Evolutionary conservation across 2,888 invertebrate species (phyloP), one percentile per base, ranked within the genome.

Genomic region (Phymatocera aterrima): DNA sequence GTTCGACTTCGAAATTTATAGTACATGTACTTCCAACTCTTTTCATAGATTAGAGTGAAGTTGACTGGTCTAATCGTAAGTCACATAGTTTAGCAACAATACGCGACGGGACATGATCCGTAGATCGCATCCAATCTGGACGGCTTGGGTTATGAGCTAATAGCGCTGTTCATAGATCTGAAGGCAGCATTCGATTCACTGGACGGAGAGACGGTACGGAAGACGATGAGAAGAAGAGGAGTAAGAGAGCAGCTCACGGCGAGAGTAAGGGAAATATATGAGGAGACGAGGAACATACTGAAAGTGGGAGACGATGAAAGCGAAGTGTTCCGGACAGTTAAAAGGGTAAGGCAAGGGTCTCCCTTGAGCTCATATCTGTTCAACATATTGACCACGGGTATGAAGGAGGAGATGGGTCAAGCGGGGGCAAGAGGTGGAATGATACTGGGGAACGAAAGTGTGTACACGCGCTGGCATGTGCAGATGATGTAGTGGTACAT

Each of bases 101-200:
- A n/a, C n/a, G n/a, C n/a, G n/a, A n/a, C n/a, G n/a, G n/a, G n/a
- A n/a, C n/a, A n/a, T n/a, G n/a, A n/a, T n/a, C n/a, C n/a, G n/a
- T n/a, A n/a, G n/a, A n/a, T n/a, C n/a, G n/a, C n/a, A n/a, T n/a
- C n/a, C n/a, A n/a, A n/a, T n/a, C n/a, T n/a, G n/a, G n/a, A n/a
- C n/a, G n/a, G n/a, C n/a, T n/a, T n/a, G n/a, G n/a, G n/a, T n/a
- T n/a, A n/a, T n/a, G n/a, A n/a, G n/a, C n/a, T n/a, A n/a, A n/a
- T n/a, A n/a, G n/a, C n/a, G n/a, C n/a, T n/a, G 8, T 80, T 78
- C n/a, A 24, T 81, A 18, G 81, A 81, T 18, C 21, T 81, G 0
- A 80, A 81, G 51, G 79, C 80, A 15, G 81, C 80, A 0, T 81
- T 81, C n/a, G 80, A 81, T 64, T 72, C 77, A 31, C 70, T 81